Evolutionary conservation across 2,888 invertebrate species (phyloP).

Genomic region (Cephus sareptanus): DNA sequence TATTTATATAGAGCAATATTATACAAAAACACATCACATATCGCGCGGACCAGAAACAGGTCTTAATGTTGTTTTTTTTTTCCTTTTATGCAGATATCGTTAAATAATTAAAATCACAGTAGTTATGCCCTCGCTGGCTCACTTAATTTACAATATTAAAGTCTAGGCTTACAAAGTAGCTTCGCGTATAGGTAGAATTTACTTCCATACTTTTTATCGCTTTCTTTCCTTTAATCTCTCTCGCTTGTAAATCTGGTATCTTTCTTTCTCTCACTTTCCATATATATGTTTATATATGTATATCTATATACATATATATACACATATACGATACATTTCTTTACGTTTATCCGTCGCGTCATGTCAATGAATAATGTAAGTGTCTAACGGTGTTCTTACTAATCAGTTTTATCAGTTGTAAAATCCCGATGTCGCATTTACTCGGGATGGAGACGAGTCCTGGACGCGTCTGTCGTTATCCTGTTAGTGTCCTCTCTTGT

Average conservation of each 20-base stretch:
- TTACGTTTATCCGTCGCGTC: neutral
- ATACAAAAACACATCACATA: conserved; percentile 66
- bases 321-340: too few species aligned
- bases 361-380: conserved; percentile 4
- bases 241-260: neutral
- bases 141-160: conserved; percentile 63
- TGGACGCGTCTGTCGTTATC: neutral
- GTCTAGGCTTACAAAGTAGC: conserved; percentile 61
- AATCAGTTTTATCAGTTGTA: too few species aligned
- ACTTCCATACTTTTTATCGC: conserved; percentile 37
- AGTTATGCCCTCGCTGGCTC: conserved; percentile 66
- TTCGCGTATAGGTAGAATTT: conserved; percentile 50
- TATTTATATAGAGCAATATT: conserved; percentile 66
- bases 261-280: neutral
- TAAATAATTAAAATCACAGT: conserved; percentile 67
- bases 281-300: neutral
- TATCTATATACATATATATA: neutral
- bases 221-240: conserved; percentile 26
- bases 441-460: neutral
- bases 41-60: conserved; percentile 56
- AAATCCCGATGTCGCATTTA: neutral
- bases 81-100: conserved; percentile 54
- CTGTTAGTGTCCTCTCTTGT: conserved; percentile 5
- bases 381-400: neutral
- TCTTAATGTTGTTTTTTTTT: conserved; percentile 22